A percentile compares a stretch with the other conserved stretches of the same genome.
Conservation (phyloP, 2,888 invertebrate genomes). For the Trissolcus brochymenae region DNA sequence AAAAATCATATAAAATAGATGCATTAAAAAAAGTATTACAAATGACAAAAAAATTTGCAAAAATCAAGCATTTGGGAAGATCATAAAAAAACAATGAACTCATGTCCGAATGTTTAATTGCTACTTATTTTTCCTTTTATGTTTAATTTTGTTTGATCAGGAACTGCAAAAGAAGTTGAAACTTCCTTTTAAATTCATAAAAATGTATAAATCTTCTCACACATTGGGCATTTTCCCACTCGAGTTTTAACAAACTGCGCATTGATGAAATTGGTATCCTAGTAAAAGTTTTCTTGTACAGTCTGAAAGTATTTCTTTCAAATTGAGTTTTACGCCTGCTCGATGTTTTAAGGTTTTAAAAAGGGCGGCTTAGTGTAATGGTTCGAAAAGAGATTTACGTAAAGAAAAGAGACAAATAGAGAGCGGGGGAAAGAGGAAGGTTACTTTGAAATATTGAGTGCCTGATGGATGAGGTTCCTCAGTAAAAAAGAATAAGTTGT, state of each 20-base stretch:
- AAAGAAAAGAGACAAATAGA: conserved; percentile 56
- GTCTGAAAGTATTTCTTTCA: conserved; percentile 68
- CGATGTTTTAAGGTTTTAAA: conserved; percentile 72
- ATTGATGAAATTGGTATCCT: conserved; percentile 57
- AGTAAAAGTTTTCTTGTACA: conserved; percentile 67
- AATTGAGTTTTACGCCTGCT: conserved; percentile 64
- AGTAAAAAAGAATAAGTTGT: conserved; percentile 60
- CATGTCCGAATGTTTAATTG: too few species aligned
- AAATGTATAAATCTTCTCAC: conserved; percentile 50
- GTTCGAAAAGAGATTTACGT: conserved; percentile 53
- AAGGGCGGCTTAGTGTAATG: conserved; percentile 63
- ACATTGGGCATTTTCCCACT: conserved; percentile 51
- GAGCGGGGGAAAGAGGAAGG: conserved; percentile 62
- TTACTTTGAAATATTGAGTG: conserved; percentile 74
- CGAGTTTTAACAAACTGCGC: conserved; percentile 42
- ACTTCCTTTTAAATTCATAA: conserved; percentile 38
- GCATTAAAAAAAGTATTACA: too few species aligned
- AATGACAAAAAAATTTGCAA: too few species aligned
- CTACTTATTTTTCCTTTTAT: too few species aligned
- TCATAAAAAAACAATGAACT: too few species aligned
- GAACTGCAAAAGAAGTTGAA: too few species aligned
- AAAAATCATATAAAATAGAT: too few species aligned
- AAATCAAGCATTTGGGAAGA: too few species aligned
- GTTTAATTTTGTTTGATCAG: too few species aligned
- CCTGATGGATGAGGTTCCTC: conserved; percentile 74